Base-by-base conservation (phyloP, 2,888 invertebrate genomes). In the Drosophila cognata region DNA sequence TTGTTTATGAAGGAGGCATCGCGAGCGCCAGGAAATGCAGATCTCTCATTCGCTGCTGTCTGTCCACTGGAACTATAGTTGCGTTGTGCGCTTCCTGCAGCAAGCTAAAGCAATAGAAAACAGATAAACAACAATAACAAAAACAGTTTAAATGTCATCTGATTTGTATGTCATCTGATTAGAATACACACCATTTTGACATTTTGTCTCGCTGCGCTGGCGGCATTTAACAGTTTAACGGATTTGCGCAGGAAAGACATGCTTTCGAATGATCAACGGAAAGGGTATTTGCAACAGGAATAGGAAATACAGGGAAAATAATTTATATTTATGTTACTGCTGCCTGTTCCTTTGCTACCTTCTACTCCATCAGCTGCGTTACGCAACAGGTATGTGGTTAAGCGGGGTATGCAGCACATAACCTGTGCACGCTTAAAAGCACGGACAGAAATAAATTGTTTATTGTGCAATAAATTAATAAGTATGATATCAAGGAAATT, bases 1-100 rank as follows among this genome's bases (percentile, higher is more conserved):
- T 94, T 93, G 5, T 92, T 93, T 0, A 94, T 93, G 81, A 94
- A 95, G 0, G 94, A 94, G 3, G 95, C 95, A 50, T 81, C 66
- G 1, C 93, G 94, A 7, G 91, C 92, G 13, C 93, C 93, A 2
- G 93, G 93, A 78, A 93, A 93, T 36, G 74, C 56, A 7, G 88
- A 77, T 0, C 77, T 74, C 48, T 88, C 68, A 11, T 80, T 81
- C 0, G 53, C 18, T 8, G 63, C 16, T 8, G 38, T 4, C 52
- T 75, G 56, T 38, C 25, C 25, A 31, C 35, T 74, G 4, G 64
- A 56, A 56, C 60, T 79, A 53, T 63, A 78, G 18, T 50, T 33
- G n/a, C 82, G 67, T 7, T 57, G 57, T 57, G 55, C 43, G 8
- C 29, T 50, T n/a, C 48, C 43, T 51, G 43, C 38, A 13, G 48